Percentiles rank a stretch among this genome's conserved stretches.
phyloP scores from a whole-genome alignment of 2,888 invertebrate genomes.

The Drosophila greeni region DNA sequence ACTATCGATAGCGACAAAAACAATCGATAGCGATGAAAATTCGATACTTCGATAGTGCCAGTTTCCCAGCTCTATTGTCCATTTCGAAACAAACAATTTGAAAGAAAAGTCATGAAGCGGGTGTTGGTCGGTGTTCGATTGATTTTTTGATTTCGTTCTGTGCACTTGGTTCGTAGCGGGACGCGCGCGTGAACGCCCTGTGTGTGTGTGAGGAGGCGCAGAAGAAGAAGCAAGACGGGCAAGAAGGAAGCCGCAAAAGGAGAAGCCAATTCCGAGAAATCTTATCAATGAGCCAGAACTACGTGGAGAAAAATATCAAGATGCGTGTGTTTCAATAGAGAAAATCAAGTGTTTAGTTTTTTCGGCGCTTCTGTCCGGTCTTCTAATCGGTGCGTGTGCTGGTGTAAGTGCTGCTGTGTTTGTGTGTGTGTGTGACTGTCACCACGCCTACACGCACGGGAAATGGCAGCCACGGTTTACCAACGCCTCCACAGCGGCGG shows the following conservation, averaged over 20 bases:
- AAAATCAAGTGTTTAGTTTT: slow-evolving; percentile 33
- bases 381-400: slow-evolving; percentile 29
- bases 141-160: slow-evolving; percentile 13
- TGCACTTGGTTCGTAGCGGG: slow-evolving; percentile 23
- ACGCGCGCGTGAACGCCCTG: slow-evolving; percentile 21
- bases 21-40: too few relatives aligned
- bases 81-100: too few relatives aligned
- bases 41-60: too few relatives aligned
- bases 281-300: slow-evolving; percentile 58
- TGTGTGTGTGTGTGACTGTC: slow-evolving; percentile 43
- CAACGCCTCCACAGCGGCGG: slow-evolving; percentile 74
- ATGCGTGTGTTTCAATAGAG: slow-evolving; percentile 29
- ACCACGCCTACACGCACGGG: slow-evolving; percentile 67
- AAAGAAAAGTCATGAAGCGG: too few relatives aligned
- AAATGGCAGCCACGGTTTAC: slow-evolving; percentile 76
- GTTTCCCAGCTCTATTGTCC: too few relatives aligned
- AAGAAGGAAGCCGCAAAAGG: slow-evolving; percentile 56
- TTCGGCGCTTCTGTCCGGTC: slow-evolving; percentile 21
- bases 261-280: slow-evolving; percentile 62
- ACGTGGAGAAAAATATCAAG: slow-evolving; percentile 26
- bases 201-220: slow-evolving; percentile 30
- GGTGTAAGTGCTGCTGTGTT: slow-evolving; percentile 22
- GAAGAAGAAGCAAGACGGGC: slow-evolving; percentile 25
- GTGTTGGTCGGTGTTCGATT: too few relatives aligned
- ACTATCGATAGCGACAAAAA: too few relatives aligned